Percentiles rank a stretch among this genome's conserved stretches.
Conservation (phyloP, 1,140 invertebrate genomes). For the Bombus sibiricus region DNA sequence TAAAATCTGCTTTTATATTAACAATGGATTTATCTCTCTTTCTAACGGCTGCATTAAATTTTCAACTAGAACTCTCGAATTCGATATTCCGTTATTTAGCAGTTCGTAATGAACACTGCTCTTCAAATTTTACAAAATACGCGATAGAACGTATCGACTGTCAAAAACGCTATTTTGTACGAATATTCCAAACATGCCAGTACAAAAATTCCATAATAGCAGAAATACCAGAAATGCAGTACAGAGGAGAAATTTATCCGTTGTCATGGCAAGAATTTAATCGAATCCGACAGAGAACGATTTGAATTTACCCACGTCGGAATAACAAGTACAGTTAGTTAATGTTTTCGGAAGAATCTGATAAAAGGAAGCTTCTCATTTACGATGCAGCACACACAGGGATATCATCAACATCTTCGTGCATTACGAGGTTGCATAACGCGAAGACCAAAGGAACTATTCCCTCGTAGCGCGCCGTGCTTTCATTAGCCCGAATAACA, state of each 20-base stretch:
- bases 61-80: not conserved
- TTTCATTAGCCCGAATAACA: constrained; percentile 20
- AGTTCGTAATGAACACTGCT: too few relatives aligned
- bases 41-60: not conserved
- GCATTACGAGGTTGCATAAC: constrained; percentile 6
- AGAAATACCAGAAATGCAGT: not conserved
- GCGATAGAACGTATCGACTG: not conserved
- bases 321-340: not conserved
- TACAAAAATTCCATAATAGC: not conserved
- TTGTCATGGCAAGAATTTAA: not conserved
- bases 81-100: not conserved
- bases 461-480: not conserved
- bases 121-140: not conserved
- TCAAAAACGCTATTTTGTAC: not conserved
- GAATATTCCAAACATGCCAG: not conserved
- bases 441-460: not conserved
- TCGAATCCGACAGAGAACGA: not conserved
- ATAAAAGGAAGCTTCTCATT: not conserved
- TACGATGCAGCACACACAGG: not conserved
- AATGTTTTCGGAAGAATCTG: not conserved
- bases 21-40: too few relatives aligned
- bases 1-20: not conserved
- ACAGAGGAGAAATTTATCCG: not conserved
- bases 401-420: constrained; percentile 4
- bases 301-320: not conserved